Conservation (phyloP, 2,888 invertebrate genomes). For the Megaustenia siamemsis region DNA sequence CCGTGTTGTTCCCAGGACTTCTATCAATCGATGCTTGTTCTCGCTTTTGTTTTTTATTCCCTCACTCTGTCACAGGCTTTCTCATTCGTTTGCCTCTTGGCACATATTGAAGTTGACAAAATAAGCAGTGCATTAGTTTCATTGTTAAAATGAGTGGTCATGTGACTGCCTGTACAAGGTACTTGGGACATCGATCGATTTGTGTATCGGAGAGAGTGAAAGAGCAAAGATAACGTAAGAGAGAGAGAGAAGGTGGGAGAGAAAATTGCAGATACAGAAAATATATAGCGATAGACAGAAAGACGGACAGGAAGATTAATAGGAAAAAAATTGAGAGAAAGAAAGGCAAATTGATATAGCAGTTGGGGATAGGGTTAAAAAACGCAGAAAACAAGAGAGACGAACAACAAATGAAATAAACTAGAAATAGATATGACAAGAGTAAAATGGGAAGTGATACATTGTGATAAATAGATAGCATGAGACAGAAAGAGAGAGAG, state of each 20-base stretch:
- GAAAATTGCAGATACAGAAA: too few species aligned
- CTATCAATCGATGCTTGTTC: slow-evolving; percentile 29
- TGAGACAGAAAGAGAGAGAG: too few species aligned
- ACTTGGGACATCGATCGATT: too few species aligned
- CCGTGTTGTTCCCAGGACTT: slow-evolving; percentile 1
- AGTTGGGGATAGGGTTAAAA: background rate
- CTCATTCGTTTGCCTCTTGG: background rate
- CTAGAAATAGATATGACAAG: background rate
- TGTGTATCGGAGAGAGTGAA: too few species aligned
- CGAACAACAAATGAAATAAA: background rate
- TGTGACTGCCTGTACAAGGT: too few species aligned
- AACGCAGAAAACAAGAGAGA: background rate
- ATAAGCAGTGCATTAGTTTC: too few species aligned
- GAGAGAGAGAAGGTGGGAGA: too few species aligned
- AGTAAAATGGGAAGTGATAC: background rate
- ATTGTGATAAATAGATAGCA: background rate
- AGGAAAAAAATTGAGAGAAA: background rate
- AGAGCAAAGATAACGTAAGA: too few species aligned
- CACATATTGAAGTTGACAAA: background rate
- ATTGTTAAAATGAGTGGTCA: too few species aligned
- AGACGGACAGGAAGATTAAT: too few species aligned
- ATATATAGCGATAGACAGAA: too few species aligned
- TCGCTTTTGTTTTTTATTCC: background rate
- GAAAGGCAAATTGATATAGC: background rate
- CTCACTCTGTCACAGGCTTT: background rate